phyloP scores from a whole-genome alignment of 2,888 invertebrate genomes.

The Epinotia bilunana region DNA sequence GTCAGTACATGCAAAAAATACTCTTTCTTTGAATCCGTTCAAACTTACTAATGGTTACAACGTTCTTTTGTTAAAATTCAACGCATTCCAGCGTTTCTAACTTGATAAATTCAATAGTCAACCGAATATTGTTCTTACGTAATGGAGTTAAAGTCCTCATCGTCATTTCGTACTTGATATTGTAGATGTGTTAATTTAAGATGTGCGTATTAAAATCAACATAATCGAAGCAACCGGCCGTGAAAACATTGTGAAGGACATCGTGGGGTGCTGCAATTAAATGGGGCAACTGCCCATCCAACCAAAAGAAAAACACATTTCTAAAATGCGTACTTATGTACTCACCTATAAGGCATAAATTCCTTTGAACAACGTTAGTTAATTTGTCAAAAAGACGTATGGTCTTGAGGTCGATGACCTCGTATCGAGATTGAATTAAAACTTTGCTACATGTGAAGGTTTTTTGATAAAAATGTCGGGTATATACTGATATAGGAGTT shows the following conservation, averaged over 20 bases:
- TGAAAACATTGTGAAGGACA: conserved; percentile 61
- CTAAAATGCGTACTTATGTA: background rate
- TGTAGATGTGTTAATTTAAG: conserved; percentile 62
- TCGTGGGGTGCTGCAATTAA: conserved; percentile 55
- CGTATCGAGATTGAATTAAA: conserved; percentile 29
- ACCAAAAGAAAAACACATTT: background rate
- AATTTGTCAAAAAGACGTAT: conserved; percentile 37
- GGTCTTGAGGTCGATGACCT: conserved; percentile 33
- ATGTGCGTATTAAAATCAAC: conserved; percentile 67
- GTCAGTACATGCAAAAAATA: conserved; percentile 35
- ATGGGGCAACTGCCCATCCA: conserved; percentile 45
- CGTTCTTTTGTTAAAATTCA: conserved; percentile 29
- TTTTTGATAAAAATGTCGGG: conserved; percentile 27
- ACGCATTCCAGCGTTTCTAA: conserved; percentile 29
- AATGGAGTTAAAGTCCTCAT: background rate
- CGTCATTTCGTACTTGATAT: background rate
- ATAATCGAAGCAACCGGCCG: conserved; percentile 72
- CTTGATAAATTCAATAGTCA: background rate
- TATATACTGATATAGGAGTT: background rate
- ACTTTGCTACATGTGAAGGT: conserved; percentile 9
- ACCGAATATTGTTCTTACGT: conserved; percentile 14
- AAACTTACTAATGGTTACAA: conserved; percentile 38
- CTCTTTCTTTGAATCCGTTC: conserved; percentile 13
- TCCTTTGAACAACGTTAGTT: background rate
- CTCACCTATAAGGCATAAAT: background rate